Base-by-base conservation (phyloP, 2,888 invertebrate species). In the Melikaiella ostensackeni region DNA sequence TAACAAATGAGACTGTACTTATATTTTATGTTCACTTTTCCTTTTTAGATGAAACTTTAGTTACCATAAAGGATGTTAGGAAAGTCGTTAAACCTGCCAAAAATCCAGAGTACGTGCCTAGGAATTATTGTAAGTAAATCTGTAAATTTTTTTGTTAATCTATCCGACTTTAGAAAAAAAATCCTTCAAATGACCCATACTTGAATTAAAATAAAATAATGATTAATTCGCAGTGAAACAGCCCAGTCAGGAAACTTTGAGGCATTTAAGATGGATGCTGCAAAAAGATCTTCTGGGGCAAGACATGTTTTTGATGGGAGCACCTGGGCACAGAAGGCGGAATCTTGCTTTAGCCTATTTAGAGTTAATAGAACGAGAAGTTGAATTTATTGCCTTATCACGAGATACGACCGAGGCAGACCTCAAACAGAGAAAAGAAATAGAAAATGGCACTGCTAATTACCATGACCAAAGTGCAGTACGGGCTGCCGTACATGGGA, bases 391-490 rank as follows among this genome's bases (percentile, higher is more conserved):
- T 33, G 96, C 98, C 0, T 92, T 99, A 24, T 98, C 98, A 35
- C 93, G 99, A 83, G 99, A 99, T 89, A 98, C 99, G 0, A 99
- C 99, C 0, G 99, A 99, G 92, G 96, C 98, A 6, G 99, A 99
- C 92, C 93, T 99, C 35, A 99, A 99, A 90, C 99, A 99, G 91
- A 93, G 99, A 74, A 93, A 99, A 83, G 99, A 99, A 92, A 98
- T 99, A 76, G 94, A 95, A 81, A 93, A 94, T 76, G 97, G 97
- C 24, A 97, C 97, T 55, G 98, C 98, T 0, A 95, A 94, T 88
- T 99, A 98, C 92, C 96, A 98, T 90, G 98, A 99, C 92, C 98
- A 98, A 94, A 96, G 97, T 92, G 99, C 99, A 19, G 98, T 99
- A 0, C 94, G 96, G 82, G 99, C 99, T 27, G 99, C 99, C 0